Conservation (phyloP, 2,888 invertebrate species). For the Polyommatus icarus region DNA sequence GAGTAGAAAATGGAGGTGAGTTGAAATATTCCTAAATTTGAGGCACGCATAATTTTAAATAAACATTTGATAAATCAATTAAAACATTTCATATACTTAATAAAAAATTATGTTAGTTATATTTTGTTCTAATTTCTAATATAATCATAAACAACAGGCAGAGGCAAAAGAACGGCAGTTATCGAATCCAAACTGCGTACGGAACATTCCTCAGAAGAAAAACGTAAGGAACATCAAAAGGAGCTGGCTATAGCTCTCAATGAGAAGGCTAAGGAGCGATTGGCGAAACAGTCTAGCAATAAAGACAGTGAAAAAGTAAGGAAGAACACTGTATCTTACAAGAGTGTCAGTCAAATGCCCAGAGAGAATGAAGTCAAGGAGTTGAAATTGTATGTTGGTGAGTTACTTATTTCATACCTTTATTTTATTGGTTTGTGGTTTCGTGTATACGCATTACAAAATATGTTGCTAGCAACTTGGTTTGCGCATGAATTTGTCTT, state of each 20-base stretch:
- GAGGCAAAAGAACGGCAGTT: conserved; percentile 93
- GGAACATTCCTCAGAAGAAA: conserved; percentile 98
- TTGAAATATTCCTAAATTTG: conserved; percentile 46
- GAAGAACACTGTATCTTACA: conserved; percentile 97
- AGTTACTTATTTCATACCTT: conserved; percentile 52
- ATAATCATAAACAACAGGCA: conserved; percentile 57
- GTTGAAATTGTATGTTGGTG: conserved; percentile 96
- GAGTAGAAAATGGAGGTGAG: conserved; percentile 76
- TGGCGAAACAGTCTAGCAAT: conserved; percentile 92
- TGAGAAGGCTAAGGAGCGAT: conserved; percentile 93
- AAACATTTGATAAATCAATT: too few species aligned
- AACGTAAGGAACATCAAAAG: conserved; percentile 97
- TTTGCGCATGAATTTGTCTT: too few species aligned
- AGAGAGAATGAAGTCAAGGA: conserved; percentile 95
- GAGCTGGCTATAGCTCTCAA: conserved; percentile 95
- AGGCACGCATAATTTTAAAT: neutral
- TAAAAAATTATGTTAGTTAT: too few species aligned
- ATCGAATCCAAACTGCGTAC: conserved; percentile 95
- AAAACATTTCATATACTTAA: too few species aligned
- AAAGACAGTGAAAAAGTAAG: conserved; percentile 93
- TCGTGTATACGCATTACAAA: too few species aligned
- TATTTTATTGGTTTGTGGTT: too few species aligned
- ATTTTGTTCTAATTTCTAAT: conserved; percentile 26
- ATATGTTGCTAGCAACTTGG: too few species aligned
- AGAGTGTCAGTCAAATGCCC: conserved; percentile 94